phyloP scores from a whole-genome alignment of 2,113 vertebrate genomes.

The Urocitellus parryii region DNA sequence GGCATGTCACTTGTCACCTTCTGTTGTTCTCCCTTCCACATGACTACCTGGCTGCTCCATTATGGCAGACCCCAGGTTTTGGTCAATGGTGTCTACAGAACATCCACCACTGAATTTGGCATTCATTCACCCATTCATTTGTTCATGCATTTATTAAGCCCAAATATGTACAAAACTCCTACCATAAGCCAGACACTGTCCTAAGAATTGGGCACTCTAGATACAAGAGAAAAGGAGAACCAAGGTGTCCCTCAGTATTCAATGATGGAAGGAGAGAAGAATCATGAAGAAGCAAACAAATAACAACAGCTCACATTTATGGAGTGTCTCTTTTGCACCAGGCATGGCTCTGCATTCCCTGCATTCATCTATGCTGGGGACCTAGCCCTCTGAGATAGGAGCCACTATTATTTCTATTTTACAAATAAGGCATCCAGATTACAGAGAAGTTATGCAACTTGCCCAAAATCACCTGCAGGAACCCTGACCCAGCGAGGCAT shows the following conservation, averaged over 20 bases:
- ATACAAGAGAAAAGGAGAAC: background rate
- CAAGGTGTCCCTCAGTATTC: background rate
- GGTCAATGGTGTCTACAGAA: background rate
- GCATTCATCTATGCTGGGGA: too few relatives aligned
- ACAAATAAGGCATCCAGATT: background rate
- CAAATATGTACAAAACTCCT: background rate
- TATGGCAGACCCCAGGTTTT: background rate
- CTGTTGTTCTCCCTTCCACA: background rate
- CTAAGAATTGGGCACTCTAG: background rate
- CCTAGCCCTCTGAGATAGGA: background rate
- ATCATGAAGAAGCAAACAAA: slow-evolving; percentile 8
- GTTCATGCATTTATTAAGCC: background rate
- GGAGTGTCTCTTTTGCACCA: background rate
- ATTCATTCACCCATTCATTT: background rate
- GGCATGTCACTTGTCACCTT: background rate
- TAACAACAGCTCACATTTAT: background rate
- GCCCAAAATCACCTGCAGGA: background rate
- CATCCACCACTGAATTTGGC: background rate
- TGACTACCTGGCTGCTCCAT: background rate
- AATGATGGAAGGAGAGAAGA: background rate
- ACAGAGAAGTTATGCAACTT: background rate
- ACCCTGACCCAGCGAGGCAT: background rate
- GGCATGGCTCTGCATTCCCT: background rate
- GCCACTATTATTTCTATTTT: background rate
- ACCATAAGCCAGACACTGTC: background rate